Evolutionary conservation across 2,113 vertebrate genomes (phyloP), one percentile per base, ranked within the genome.

Genomic region (Mus pahari): DNA sequence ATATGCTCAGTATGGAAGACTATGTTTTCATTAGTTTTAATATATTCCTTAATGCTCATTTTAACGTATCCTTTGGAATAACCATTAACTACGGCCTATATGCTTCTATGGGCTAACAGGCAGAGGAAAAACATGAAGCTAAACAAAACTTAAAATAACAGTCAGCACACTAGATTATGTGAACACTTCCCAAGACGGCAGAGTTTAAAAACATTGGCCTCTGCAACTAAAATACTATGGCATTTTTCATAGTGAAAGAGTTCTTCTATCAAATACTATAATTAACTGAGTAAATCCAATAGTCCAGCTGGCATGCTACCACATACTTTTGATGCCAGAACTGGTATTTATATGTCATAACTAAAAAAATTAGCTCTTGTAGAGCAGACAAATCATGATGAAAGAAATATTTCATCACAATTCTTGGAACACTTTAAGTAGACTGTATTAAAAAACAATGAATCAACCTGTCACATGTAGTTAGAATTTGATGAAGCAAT

Each of bases 331-430:
- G 45, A 84, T 84, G 10, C 7, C 14, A 84, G 82, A 66, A 33
- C 2, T 45, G 60, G 42, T 45, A 64, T 84, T 66, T 94, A 36
- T 70, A 70, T 82, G 55, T 45, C 74, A 39, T 79, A 79, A 55
- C 28, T 48, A 16, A 78, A 68, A 68, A 33, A 77, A 95, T 12
- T 86, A 50, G 50, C 75, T 55, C 0, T 95, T 92, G 10, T 83
- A 92, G 66, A 93, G 16, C 9, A 94, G 94, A 86, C 71, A 0
- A 62, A n/a, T 74, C 13, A 74, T 53, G 66, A 68, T 50, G 9
- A 89, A 95, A 91, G 22, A 3, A 3, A 45, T 73, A 42, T 77
- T 94, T 94, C 53, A 74, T 70, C 48, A 92, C 81, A 95, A 78
- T 62, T 77, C 24, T 73, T 22, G n/a, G 4, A 81, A 92, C 1